phyloP scores from a whole-genome alignment of 1,140 invertebrate genomes.

The Caenorhabditis elegans region WBcel235 BX284603.4:7592501-7593000 shows the following conservation, averaged over 20 bases:
- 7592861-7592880: background rate
- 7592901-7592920: background rate
- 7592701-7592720: too few relatives aligned
- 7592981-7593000: background rate
- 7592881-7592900: background rate
- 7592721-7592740: too few relatives aligned
- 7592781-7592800: background rate
- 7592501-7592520: slow-evolving; percentile 13
- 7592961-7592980: slow-evolving; percentile 3
- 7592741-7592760: too few relatives aligned
- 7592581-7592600: slow-evolving; percentile 2
- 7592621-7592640: too few relatives aligned
- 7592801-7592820: background rate
- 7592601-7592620: too few relatives aligned
- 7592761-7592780: too few relatives aligned
- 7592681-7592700: too few relatives aligned
- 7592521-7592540: background rate
- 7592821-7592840: background rate
- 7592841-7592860: background rate
- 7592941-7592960: background rate
- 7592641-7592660: too few relatives aligned
- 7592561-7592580: background rate
- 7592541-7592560: slow-evolving; percentile 2
- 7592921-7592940: background rate
- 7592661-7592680: too few relatives aligned